Evolutionary conservation across 2,113 vertebrate species (phyloP), one percentile per base, ranked within the genome.

Genomic region (Pomatostomus ruficeps): DNA sequence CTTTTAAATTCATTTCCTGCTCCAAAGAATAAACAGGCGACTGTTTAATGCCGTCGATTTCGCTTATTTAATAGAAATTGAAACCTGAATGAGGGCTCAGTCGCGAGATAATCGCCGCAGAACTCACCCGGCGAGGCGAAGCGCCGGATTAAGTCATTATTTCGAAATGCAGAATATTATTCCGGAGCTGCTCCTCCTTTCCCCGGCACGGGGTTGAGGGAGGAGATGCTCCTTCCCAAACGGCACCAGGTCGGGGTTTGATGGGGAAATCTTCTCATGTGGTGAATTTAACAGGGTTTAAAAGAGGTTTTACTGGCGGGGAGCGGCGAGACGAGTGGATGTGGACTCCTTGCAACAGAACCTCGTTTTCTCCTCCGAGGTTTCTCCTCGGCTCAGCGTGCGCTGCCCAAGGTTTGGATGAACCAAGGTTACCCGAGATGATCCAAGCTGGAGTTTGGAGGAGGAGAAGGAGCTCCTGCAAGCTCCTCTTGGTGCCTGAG

Each of bases 1-100:
- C 96, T 97, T 97, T 98, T 97, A 97, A 95, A 98, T 97, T 97
- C 96, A 98, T 98, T 97, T 98, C 98, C 97, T 97, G 93, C 80
- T 97, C 95, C 95, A 97, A 97, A 97, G 93, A 95, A 97, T 96
- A 97, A 97, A 96, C 95, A 97, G 96, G 97, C 95, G 96, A 96
- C 96, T 95, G 91, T 97, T 97, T 92, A 94, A 97, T 97, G 95
- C 97, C 92, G 95, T 92, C 95, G 33, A 96, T 97, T 96, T 94
- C 83, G 89, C 93, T 97, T 93, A 92, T 96, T 96, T 97, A 96
- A 96, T 95, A 96, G 96, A 97, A 98, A 97, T 51, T 85, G 92
- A 95, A 97, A 89, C 85, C 85, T 86, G 90, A 94, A 93, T 67
- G n/a, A 70, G 92, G 90, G 89, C 95, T 94, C 92, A 89, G 77